Evolutionary conservation across 2,113 vertebrate species (phyloP).

Genomic region (Eleginops maclovinus): DNA sequence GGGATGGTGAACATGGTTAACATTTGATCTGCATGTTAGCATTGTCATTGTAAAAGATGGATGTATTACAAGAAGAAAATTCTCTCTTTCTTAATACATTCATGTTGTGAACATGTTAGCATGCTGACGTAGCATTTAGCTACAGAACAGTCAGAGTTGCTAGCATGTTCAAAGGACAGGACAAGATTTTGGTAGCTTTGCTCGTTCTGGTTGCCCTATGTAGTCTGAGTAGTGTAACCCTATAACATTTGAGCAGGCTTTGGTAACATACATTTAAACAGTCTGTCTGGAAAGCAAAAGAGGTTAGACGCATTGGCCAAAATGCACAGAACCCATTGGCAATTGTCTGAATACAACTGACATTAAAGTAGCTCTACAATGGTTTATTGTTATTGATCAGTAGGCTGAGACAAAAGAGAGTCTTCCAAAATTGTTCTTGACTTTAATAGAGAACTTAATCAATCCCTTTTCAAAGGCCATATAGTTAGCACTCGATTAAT

Average conservation of each 20-base stretch:
- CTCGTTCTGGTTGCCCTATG: no score
- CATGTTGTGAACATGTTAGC: constrained; percentile 10
- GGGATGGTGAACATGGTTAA: neutral
- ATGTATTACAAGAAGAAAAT: neutral
- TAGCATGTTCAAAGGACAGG: neutral
- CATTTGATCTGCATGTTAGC: neutral
- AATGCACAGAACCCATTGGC: no score
- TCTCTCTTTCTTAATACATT: neutral
- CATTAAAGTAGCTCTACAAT: neutral
- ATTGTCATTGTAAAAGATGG: neutral
- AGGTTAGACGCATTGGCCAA: no score
- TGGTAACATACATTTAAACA: no score
- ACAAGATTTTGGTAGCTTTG: no score
- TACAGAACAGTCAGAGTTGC: neutral
- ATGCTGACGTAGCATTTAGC: neutral
- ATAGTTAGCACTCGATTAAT: neutral
- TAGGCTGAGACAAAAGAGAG: neutral
- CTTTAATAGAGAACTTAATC: neutral
- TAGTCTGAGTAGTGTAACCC: no score
- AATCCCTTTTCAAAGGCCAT: neutral
- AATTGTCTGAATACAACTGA: neutral
- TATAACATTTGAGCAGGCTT: no score
- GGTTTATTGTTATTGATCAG: neutral
- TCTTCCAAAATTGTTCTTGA: neutral
- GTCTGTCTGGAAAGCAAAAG: no score